These are phyloP conservation scores for Onychostoma macrolepis DNA, from an alignment of 2,113 vertebrate species.

Conservation along the genomic window DNA sequence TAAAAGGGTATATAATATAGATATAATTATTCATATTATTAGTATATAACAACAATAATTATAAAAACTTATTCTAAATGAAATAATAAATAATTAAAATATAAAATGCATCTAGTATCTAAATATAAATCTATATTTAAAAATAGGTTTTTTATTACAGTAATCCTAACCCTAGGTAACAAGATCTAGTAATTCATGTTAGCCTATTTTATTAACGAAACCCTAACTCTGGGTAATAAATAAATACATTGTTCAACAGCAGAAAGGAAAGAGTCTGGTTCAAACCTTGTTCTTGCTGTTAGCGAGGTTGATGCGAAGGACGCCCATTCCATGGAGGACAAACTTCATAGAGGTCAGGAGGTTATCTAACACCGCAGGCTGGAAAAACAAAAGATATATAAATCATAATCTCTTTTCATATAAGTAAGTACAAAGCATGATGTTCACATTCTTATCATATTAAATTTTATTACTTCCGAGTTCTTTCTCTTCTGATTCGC, in stretches of 20 bases:
- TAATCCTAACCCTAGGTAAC: too few species aligned
- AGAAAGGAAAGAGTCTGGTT: too few species aligned
- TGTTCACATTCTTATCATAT: not conserved
- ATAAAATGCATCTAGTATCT: too few species aligned
- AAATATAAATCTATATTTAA: too few species aligned
- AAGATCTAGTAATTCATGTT: too few species aligned
- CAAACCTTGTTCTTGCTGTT: slow-evolving; percentile 77
- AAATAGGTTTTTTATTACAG: too few species aligned
- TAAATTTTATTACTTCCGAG: not conserved
- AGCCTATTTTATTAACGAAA: not conserved
- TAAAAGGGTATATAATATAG: too few species aligned
- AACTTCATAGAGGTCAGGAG: slow-evolving; percentile 81
- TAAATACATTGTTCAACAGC: not conserved
- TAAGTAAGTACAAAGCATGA: not conserved
- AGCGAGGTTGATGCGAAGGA: slow-evolving; percentile 76
- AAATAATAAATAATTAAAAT: too few species aligned
- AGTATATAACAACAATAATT: too few species aligned
- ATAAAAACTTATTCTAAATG: too few species aligned
- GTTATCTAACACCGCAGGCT: slow-evolving; percentile 79
- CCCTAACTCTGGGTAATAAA: not conserved
- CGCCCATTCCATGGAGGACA: slow-evolving; percentile 79
- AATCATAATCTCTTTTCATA: not conserved
- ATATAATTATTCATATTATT: too few species aligned
- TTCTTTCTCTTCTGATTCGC: not conserved
- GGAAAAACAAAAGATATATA: not conserved